Evolutionary conservation across 1,140 invertebrate genomes (phyloP).

Genomic region (Drosophila nannoptera): DNA sequence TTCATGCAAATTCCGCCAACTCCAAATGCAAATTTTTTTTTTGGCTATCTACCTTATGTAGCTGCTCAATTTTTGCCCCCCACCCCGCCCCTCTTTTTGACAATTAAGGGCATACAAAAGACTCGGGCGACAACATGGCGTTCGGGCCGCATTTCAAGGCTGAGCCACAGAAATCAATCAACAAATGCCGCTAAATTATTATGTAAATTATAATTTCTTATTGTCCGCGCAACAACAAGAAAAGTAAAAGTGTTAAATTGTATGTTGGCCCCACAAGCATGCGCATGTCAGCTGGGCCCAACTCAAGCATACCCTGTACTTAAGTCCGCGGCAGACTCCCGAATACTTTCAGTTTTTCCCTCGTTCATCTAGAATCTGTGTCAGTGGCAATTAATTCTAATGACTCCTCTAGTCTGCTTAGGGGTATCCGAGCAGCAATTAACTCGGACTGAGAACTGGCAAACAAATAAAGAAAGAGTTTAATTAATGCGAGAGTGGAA

Average conservation of each 20-base stretch:
- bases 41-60: constrained; percentile 41
- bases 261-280: constrained; percentile 46
- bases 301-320: constrained; percentile 17
- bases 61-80: constrained; percentile 26
- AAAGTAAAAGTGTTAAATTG: constrained; percentile 61
- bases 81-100: constrained; percentile 21
- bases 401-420: constrained; percentile 3
- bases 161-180: constrained; percentile 56
- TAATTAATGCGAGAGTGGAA: no score
- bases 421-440: not conserved
- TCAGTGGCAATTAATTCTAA: constrained; percentile 8
- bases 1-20: constrained; percentile 56
- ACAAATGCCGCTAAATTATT: constrained; percentile 66
- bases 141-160: constrained; percentile 30
- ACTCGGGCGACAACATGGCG: constrained; percentile 53
- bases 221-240: constrained; percentile 20
- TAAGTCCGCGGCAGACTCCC: not conserved
- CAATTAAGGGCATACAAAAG: constrained; percentile 65
- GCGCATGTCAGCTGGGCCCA: constrained; percentile 3
- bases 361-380: constrained; percentile 8
- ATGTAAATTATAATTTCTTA: constrained; percentile 70
- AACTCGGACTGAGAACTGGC: not conserved
- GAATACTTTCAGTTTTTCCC: constrained; percentile 6
- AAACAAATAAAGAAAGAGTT: not conserved
- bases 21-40: constrained; percentile 55